Evolutionary conservation across 1,140 invertebrate species (phyloP).

Genomic region (Drosophila santomea): DNA sequence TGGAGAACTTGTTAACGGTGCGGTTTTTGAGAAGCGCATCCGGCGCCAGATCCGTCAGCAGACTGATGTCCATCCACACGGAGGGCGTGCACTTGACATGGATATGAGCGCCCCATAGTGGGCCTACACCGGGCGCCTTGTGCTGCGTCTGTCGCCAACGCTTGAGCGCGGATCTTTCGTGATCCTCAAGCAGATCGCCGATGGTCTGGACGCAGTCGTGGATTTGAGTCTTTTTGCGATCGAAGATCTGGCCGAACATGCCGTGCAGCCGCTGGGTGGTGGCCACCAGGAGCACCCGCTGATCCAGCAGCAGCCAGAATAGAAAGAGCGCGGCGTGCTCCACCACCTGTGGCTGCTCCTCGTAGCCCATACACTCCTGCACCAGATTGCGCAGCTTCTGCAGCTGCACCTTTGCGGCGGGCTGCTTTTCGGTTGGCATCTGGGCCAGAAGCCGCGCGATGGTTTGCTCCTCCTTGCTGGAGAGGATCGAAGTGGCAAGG

Average conservation of each 20-base stretch:
- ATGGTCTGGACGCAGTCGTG: slow-evolving; percentile 61
- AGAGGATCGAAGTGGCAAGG: background rate
- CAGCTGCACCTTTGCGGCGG: slow-evolving; percentile 64
- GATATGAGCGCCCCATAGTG: slow-evolving; percentile 69
- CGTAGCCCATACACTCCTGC: slow-evolving; percentile 80
- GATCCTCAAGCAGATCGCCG: slow-evolving; percentile 59
- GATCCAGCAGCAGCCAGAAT: slow-evolving; percentile 76
- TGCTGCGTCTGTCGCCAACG: slow-evolving; percentile 56
- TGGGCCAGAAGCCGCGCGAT: slow-evolving; percentile 63
- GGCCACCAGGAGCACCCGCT: slow-evolving; percentile 67
- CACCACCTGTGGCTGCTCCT: slow-evolving; percentile 79
- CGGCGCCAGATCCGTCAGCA: slow-evolving; percentile 62
- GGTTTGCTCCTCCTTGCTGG: slow-evolving; percentile 58
- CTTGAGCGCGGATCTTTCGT: slow-evolving; percentile 59
- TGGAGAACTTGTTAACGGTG: slow-evolving; percentile 62
- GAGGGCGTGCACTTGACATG: slow-evolving; percentile 35
- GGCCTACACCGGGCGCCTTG: slow-evolving; percentile 13
- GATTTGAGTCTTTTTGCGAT: slow-evolving; percentile 64
- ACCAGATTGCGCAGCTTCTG: slow-evolving; percentile 76
- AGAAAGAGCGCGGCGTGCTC: slow-evolving; percentile 75
- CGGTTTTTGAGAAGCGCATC: slow-evolving; percentile 59
- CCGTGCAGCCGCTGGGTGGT: slow-evolving; percentile 65
- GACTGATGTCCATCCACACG: slow-evolving; percentile 44
- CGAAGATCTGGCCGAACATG: slow-evolving; percentile 76
- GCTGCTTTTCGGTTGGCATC: slow-evolving; percentile 59